phyloP scores from a whole-genome alignment of 1,140 invertebrate species.

The Atta colombica region DNA sequence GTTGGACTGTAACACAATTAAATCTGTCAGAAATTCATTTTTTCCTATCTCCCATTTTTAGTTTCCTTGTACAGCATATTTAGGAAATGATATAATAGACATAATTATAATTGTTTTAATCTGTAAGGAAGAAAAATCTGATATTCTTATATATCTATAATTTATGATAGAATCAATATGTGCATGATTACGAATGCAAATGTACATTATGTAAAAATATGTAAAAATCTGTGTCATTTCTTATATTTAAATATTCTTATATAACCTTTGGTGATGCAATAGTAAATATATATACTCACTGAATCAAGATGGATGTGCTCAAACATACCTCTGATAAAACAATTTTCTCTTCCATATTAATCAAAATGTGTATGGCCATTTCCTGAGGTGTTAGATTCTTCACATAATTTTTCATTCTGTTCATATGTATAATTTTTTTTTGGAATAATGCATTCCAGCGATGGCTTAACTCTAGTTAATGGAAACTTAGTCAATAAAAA shows the following conservation, averaged over 20 bases:
- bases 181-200: slow-evolving; percentile 11
- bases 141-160: background rate
- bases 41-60: slow-evolving; percentile 17
- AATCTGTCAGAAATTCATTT: slow-evolving; percentile 21
- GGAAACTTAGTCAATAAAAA: slow-evolving; percentile 78
- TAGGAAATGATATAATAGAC: slow-evolving; percentile 24
- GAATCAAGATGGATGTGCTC: slow-evolving; percentile 23
- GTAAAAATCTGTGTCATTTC: background rate
- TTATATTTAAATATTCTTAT: background rate
- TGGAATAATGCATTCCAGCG: slow-evolving; percentile 69
- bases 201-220: slow-evolving; percentile 15
- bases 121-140: slow-evolving; percentile 32
- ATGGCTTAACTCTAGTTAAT: slow-evolving; percentile 74
- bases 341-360: slow-evolving; percentile 49
- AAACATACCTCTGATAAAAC: background rate
- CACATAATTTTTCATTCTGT: slow-evolving; percentile 40
- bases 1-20: slow-evolving; percentile 1
- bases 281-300: slow-evolving; percentile 63
- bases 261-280: background rate
- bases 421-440: slow-evolving; percentile 50
- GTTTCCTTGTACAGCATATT: background rate
- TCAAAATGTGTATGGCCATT: slow-evolving; percentile 77
- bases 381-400: slow-evolving; percentile 61
- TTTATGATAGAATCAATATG: background rate
- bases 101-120: slow-evolving; percentile 40